phyloP scores from a whole-genome alignment of 2,888 invertebrate genomes.

The Rhagophthalmus giganteus region DNA sequence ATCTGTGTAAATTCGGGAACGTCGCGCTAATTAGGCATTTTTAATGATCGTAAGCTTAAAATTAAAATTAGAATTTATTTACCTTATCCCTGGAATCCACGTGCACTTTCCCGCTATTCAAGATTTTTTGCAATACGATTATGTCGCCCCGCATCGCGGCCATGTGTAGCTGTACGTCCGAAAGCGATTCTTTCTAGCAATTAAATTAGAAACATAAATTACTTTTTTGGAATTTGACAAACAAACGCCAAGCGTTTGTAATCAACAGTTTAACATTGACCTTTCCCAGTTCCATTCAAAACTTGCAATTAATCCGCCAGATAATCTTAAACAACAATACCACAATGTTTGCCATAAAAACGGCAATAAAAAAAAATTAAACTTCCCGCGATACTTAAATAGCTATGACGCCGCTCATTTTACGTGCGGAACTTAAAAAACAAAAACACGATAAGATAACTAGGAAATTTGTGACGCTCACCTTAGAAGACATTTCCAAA shows the following conservation, averaged over 20 bases:
- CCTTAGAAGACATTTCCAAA: conserved; percentile 21
- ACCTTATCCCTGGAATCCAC: conserved; percentile 94
- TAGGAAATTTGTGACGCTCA: conserved; percentile 8
- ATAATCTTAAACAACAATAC: too few species aligned
- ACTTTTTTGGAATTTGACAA: too few species aligned
- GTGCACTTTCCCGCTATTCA: conserved; percentile 92
- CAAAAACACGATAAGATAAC: not conserved
- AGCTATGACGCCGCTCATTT: not conserved
- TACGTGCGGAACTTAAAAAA: not conserved
- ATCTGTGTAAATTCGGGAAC: too few species aligned
- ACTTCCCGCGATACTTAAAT: not conserved
- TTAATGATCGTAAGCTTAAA: too few species aligned
- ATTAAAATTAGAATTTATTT: too few species aligned
- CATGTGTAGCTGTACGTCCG: conserved; percentile 89
- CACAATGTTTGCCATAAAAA: too few species aligned
- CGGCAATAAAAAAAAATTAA: not conserved
- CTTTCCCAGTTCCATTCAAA: not conserved
- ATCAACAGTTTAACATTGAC: not conserved
- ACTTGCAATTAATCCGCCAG: not conserved
- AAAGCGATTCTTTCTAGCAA: conserved; percentile 86
- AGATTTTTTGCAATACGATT: conserved; percentile 72
- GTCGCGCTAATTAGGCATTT: too few species aligned
- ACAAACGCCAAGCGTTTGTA: too few species aligned
- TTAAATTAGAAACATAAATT: too few species aligned
- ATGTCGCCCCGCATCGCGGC: conserved; percentile 87